These are phyloP conservation scores for Spermophilus dauricus DNA, from an alignment of 2,113 vertebrate genomes.

Conservation along the genomic window DNA sequence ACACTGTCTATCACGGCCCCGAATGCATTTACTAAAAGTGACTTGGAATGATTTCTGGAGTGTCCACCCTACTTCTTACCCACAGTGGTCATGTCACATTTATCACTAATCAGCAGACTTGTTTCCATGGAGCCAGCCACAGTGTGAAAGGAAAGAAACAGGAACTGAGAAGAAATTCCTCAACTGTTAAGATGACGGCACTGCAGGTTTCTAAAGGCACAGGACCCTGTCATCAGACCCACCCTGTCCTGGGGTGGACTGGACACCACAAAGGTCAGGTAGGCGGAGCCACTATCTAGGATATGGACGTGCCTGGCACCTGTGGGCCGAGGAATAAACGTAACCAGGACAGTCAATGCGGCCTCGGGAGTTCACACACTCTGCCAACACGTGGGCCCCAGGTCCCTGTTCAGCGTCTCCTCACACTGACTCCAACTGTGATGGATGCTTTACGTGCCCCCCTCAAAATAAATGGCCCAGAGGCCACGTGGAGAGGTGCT, in stretches of 20 bases:
- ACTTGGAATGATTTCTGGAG: background rate
- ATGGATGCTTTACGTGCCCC: background rate
- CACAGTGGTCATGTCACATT: background rate
- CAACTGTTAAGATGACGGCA: background rate
- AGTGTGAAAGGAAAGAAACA: background rate
- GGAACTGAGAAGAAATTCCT: background rate
- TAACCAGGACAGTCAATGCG: background rate
- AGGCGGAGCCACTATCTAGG: background rate
- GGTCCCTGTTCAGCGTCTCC: background rate
- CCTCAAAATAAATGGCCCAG: background rate
- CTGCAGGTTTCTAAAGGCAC: background rate
- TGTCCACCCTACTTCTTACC: background rate
- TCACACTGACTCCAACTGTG: background rate
- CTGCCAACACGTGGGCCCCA: background rate
- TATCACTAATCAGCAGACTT: background rate
- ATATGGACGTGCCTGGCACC: background rate
- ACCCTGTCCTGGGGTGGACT: background rate
- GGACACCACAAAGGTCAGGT: background rate
- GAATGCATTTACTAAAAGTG: slow-evolving; percentile 29
- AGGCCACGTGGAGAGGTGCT: background rate
- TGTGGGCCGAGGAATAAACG: background rate
- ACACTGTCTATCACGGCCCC: background rate
- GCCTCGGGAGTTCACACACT: background rate
- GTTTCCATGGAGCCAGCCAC: background rate
- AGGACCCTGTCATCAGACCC: background rate